Evolutionary conservation across 2,888 invertebrate genomes (phyloP), one percentile per base, ranked within the genome.

Genomic region (Heliconius ethilla): DNA sequence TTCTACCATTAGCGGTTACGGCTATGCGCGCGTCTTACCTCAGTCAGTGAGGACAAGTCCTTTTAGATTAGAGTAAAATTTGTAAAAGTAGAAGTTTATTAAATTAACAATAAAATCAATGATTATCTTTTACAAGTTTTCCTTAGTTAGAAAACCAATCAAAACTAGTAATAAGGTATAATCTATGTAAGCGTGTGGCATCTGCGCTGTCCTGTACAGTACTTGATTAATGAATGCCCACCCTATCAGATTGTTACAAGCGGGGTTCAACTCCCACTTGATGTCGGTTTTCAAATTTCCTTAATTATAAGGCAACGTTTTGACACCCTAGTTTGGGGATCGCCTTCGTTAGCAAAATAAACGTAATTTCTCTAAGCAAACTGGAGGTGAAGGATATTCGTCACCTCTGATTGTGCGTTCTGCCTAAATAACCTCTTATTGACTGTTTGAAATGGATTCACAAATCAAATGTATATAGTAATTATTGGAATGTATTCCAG

Each of bases 221-320:
- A 80, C 82, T 87, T 92, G 92, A 92, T 92, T 92, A 92, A 93
- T 91, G 92, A 87, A 86, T 86, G 85, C 85, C 81, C 84, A 78
- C 80, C 82, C 83, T 85, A 86, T 86, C 86, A 85, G 87, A 87
- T 87, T 84, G 85, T 84, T 84, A 84, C 85, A 82, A 84, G 82
- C 83, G 83, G 83, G 84, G 83, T 83, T 85, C 80, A 62, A 78
- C 79, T 81, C 82, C 78, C 81, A 84, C 83, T 85, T 84, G 84
- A 84, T 83, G 86, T 84, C 88, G 91, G 90, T 91, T 92, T 92
- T 92, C 90, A 91, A 92, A 92, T 92, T 92, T 91, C 90, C 92
- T 90, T 92, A 92, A 92, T 92, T 92, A 92, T 90, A 90, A 89
- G 87, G 87, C 88, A 89, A 88, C 88, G 87, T 86, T 89, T 87